Percentiles rank a stretch among this genome's conserved stretches.
Evolutionary conservation across 2,113 vertebrate genomes (phyloP).

Genomic region (Balaeniceps rex): DNA sequence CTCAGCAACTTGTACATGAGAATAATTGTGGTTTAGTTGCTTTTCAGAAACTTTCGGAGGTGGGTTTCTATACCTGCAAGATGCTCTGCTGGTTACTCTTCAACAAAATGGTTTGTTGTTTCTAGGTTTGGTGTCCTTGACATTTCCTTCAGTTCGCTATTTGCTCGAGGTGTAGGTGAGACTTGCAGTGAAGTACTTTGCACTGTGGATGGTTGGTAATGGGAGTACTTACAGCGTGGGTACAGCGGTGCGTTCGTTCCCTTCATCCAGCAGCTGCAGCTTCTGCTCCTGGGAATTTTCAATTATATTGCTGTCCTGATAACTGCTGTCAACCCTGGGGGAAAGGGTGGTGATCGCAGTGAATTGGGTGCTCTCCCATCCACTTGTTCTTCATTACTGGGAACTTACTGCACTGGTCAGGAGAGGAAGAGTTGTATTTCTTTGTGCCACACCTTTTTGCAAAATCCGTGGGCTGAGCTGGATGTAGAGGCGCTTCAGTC

Average conservation of each 20-base stretch:
- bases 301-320: neutral
- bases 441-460: neutral
- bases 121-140: neutral
- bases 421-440: neutral
- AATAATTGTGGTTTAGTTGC: neutral
- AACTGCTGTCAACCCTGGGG: neutral
- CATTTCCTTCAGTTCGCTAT: neutral
- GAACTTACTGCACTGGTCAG: neutral
- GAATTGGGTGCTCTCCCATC: neutral
- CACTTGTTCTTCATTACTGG: neutral
- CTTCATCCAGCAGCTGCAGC: neutral
- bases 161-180: neutral
- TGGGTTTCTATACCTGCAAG: neutral
- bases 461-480: neutral
- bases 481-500: neutral
- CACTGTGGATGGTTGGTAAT: neutral
- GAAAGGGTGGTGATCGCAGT: neutral
- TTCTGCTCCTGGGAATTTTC: neutral
- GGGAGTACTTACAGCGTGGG: fast-evolving
- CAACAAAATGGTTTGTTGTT: neutral
- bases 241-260: fast-evolving
- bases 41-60: neutral
- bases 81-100: neutral
- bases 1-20: neutral
- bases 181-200: neutral